These are phyloP conservation scores for Trissolcus japonicus DNA, from an alignment of 2,888 invertebrate genomes.

Conservation along the genomic window DNA sequence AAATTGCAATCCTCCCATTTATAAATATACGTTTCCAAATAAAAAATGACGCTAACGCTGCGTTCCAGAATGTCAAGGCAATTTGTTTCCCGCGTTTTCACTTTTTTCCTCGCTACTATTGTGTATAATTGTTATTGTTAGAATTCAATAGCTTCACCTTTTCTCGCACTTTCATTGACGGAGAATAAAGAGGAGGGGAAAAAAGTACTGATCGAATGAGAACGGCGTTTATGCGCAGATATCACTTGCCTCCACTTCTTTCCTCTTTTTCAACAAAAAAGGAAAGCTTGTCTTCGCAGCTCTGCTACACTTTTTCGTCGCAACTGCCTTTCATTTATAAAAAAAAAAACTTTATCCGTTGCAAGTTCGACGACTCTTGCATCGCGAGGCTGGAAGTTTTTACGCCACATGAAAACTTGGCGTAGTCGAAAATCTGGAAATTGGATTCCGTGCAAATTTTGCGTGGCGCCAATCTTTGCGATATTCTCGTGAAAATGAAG, in stretches of 20 bases:
- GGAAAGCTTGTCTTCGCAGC: slow-evolving; percentile 25
- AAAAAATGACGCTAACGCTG: slow-evolving; percentile 32
- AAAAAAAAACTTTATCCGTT: slow-evolving; percentile 53
- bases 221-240: slow-evolving; percentile 50
- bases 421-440: slow-evolving; percentile 56
- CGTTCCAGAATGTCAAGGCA: slow-evolving; percentile 28
- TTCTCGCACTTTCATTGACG: too few relatives aligned
- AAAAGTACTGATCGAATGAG: slow-evolving; percentile 34
- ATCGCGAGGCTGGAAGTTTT: slow-evolving; percentile 47
- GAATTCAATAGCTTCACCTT: too few relatives aligned
- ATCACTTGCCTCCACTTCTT: slow-evolving; percentile 39
- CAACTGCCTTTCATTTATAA: slow-evolving; percentile 35
- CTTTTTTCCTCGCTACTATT: slow-evolving; percentile 13
- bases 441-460: slow-evolving; percentile 56
- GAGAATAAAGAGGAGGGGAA: slow-evolving; percentile 13
- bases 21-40: slow-evolving; percentile 27
- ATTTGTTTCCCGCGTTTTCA: slow-evolving; percentile 16
- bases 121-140: neutral
- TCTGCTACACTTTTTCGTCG: slow-evolving; percentile 21
- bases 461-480: slow-evolving; percentile 55
- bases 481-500: slow-evolving; percentile 56
- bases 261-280: slow-evolving; percentile 28
- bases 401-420: slow-evolving; percentile 47
- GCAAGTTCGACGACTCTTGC: slow-evolving; percentile 47
- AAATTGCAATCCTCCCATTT: slow-evolving; percentile 31